Conservation (phyloP, 2,797 vertebrate species). For the Morelia viridis region DNA sequence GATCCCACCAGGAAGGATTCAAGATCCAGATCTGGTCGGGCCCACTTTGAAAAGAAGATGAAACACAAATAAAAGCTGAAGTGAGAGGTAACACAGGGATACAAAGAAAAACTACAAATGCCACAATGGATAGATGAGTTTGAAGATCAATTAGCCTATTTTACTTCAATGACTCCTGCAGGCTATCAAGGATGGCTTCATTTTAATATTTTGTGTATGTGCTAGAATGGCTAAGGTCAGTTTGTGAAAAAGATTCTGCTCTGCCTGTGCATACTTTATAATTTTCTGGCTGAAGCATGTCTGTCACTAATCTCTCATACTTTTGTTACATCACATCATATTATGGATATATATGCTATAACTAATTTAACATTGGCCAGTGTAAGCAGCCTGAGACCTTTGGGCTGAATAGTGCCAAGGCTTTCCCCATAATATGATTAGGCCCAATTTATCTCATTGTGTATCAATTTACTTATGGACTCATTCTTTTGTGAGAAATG, state of each 20-base stretch:
- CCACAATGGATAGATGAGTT: background rate
- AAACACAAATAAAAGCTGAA: background rate
- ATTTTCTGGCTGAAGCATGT: constrained; percentile 37
- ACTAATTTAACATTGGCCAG: constrained; percentile 45
- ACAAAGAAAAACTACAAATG: background rate
- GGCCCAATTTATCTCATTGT: background rate
- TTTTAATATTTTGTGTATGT: background rate
- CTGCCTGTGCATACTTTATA: constrained; percentile 33
- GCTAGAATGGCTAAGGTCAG: constrained; percentile 16
- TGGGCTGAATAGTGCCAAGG: background rate
- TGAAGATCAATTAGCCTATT: background rate
- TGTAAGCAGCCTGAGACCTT: background rate
- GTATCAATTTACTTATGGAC: background rate
- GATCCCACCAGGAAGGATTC: background rate
- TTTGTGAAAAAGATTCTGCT: constrained; percentile 31
- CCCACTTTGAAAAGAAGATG: background rate
- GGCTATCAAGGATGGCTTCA: background rate
- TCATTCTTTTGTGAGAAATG: background rate
- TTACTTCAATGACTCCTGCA: background rate
- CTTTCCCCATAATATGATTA: background rate
- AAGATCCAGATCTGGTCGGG: background rate
- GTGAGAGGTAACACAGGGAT: background rate
- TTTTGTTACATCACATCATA: constrained; percentile 42
- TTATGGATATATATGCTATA: background rate
- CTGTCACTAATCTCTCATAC: constrained; percentile 12